Percentiles rank a stretch among this genome's conserved stretches.
These are phyloP conservation scores for Myocastor coypus DNA, from an alignment of 2,113 vertebrate genomes.

Conservation along the genomic window DNA sequence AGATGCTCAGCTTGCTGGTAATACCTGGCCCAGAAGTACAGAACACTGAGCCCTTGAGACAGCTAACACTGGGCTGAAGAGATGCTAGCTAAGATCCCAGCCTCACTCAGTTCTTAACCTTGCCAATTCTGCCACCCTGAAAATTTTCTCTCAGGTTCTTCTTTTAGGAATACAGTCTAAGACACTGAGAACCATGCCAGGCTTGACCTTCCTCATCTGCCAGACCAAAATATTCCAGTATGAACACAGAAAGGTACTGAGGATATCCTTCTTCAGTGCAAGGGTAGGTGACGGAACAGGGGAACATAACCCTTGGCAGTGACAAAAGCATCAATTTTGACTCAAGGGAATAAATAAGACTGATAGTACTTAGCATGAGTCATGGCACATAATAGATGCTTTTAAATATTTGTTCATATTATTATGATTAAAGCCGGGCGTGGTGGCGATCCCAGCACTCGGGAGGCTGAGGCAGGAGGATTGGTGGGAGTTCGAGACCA, in stretches of 20 bases:
- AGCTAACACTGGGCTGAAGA: not conserved
- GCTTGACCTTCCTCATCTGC: not conserved
- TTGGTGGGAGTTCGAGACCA: no score
- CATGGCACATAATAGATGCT: not conserved
- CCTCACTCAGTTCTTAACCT: not conserved
- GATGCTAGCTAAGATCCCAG: not conserved
- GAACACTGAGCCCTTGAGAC: not conserved
- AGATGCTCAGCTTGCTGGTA: not conserved
- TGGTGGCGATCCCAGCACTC: no score
- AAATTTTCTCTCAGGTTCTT: not conserved
- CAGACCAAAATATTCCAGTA: not conserved
- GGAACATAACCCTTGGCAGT: not conserved
- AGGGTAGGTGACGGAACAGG: not conserved
- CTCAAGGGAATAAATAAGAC: not conserved
- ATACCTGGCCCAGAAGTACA: not conserved
- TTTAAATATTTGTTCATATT: not conserved
- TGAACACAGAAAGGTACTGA: not conserved
- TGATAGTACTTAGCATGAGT: not conserved
- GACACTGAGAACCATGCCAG: not conserved
- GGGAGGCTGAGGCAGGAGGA: no score
- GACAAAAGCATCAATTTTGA: not conserved
- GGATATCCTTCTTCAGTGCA: not conserved
- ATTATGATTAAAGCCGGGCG: no score
- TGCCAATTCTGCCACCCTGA: not conserved
- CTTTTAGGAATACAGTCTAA: not conserved